These are phyloP conservation scores for Portunus trituberculatus DNA, from an alignment of 1,140 invertebrate species.

Conservation along the genomic window DNA sequence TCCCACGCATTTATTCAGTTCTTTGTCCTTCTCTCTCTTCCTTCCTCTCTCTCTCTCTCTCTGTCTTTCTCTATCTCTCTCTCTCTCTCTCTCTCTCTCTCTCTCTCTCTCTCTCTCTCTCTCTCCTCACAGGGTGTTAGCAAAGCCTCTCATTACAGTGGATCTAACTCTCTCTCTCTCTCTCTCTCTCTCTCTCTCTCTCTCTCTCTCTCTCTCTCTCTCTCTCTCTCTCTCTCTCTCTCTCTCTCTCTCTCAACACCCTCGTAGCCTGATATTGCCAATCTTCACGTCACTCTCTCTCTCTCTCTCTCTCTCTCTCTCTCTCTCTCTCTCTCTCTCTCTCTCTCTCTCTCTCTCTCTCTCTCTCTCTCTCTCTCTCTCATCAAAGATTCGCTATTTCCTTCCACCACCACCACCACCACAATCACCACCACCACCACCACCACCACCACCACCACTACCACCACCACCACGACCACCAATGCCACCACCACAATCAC, in stretches of 20 bases:
- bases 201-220: conserved; percentile 20
- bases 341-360: conserved; percentile 20
- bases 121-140: neutral
- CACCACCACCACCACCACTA: no score
- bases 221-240: conserved; percentile 20
- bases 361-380: neutral
- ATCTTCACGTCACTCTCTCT: no score
- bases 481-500: no score
- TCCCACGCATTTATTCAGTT: no score
- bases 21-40: no score
- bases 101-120: conserved; percentile 10
- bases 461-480: no score
- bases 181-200: conserved; percentile 8
- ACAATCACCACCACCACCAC: no score
- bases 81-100: neutral
- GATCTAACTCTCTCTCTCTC: neutral
- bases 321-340: conserved; percentile 20
- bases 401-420: no score
- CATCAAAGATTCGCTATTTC: no score
- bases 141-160: no score
- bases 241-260: neutral
- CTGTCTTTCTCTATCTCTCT: neutral
- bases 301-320: neutral
- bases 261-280: no score
- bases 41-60: neutral